phyloP scores from a whole-genome alignment of 2,797 vertebrate species.

The Clarias platycephalus region DNA sequence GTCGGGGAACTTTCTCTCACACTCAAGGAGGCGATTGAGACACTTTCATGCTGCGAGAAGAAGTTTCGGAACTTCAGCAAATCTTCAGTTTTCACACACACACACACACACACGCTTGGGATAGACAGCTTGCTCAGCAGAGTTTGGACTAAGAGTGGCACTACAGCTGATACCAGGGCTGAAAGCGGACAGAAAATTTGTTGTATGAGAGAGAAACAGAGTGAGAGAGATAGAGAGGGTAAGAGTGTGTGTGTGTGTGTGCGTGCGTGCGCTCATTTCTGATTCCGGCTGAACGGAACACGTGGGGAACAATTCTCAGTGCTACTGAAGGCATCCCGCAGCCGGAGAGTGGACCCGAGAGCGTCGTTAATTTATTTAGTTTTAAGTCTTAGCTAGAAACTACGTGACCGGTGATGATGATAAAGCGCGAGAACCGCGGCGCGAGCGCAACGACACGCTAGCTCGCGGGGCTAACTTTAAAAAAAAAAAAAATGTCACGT shows the following conservation, averaged over 20 bases:
- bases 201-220: background rate
- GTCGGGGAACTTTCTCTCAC: slow-evolving; percentile 14
- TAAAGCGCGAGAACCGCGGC: background rate
- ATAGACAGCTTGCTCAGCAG: background rate
- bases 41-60: background rate
- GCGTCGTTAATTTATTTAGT: background rate
- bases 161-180: background rate
- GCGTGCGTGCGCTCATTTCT: background rate
- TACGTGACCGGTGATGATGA: too few relatives aligned
- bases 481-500: background rate
- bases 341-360: background rate
- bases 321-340: slow-evolving; percentile 1
- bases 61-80: slow-evolving; percentile 6
- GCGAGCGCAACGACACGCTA: slow-evolving; percentile 4
- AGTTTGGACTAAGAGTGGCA: background rate
- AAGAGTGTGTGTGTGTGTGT: too few relatives aligned
- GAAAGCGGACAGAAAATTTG: background rate
- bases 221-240: too few relatives aligned
- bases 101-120: background rate
- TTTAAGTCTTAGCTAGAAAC: background rate
- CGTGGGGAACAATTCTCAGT: background rate
- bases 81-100: background rate
- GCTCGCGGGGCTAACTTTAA: slow-evolving; percentile 4
- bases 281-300: background rate
- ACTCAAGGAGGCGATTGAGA: background rate